Conservation (phyloP, 2,888 invertebrate genomes). For the Acronicta alni region DNA sequence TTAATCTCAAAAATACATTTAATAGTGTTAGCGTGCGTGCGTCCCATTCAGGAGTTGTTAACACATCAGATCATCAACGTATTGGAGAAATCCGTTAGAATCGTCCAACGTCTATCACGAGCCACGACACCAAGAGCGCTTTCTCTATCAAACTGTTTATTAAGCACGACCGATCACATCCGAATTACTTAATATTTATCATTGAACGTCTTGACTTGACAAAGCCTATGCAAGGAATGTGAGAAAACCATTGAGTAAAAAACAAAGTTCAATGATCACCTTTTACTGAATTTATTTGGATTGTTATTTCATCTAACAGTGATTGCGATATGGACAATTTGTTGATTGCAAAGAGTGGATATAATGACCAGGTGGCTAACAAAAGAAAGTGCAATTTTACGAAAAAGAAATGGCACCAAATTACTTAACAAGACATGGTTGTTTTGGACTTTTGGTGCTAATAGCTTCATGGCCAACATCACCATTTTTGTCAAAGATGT, state of each 20-base stretch:
- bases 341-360: conserved; percentile 23
- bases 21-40: conserved; percentile 66
- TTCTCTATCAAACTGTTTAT: conserved; percentile 70
- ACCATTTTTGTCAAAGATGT: conserved; percentile 15
- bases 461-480: conserved; percentile 12
- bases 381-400: conserved; percentile 47
- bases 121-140: conserved; percentile 59
- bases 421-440: conserved; percentile 26
- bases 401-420: conserved; percentile 28
- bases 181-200: conserved; percentile 59
- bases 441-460: conserved; percentile 23
- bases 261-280: not conserved
- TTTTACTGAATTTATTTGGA: not conserved
- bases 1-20: conserved; percentile 46
- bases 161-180: conserved; percentile 61
- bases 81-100: conserved; percentile 76
- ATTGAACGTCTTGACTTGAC: conserved; percentile 28
- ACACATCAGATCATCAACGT: conserved; percentile 59
- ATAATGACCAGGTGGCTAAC: conserved; percentile 8
- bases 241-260: conserved; percentile 8
- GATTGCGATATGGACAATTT: conserved; percentile 13
- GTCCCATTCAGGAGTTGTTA: conserved; percentile 65
- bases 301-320: not conserved
- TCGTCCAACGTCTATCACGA: conserved; percentile 63
- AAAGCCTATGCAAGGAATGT: conserved; percentile 28